Conservation (phyloP, 2,113 vertebrate species). For the Diadophis punctatus region DNA sequence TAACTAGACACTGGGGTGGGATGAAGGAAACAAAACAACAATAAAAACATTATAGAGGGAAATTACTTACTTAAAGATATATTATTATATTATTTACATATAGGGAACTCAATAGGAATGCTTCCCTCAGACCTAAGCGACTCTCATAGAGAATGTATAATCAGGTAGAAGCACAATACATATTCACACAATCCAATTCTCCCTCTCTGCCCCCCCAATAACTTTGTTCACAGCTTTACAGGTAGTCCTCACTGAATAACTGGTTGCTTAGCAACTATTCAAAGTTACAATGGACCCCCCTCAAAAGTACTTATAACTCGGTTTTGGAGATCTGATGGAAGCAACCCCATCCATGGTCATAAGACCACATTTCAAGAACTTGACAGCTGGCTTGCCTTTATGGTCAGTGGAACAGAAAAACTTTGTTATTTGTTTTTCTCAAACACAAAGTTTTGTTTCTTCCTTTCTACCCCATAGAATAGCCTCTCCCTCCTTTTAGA, state of each 20-base stretch:
- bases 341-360: not conserved
- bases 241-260: not conserved
- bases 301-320: not conserved
- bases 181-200: not conserved
- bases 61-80: not conserved
- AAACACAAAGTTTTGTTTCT: not conserved
- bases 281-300: not conserved
- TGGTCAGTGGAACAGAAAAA: not conserved
- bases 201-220: not conserved
- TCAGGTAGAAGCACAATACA: not conserved
- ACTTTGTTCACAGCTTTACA: not conserved
- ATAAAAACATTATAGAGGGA: not conserved
- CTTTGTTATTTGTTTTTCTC: not conserved
- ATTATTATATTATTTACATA: not conserved
- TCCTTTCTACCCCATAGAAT: not conserved
- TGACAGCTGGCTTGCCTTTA: not conserved
- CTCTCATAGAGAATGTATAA: not conserved
- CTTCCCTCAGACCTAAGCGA: not conserved
- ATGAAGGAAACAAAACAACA: not conserved
- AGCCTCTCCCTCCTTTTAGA: not conserved
- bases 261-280: not conserved
- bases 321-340: not conserved
- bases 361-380: not conserved
- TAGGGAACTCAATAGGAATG: not conserved
- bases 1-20: not conserved